These are phyloP conservation scores for Stenchaetothrips biformis DNA, from an alignment of 2,888 invertebrate species.

Conservation along the genomic window DNA sequence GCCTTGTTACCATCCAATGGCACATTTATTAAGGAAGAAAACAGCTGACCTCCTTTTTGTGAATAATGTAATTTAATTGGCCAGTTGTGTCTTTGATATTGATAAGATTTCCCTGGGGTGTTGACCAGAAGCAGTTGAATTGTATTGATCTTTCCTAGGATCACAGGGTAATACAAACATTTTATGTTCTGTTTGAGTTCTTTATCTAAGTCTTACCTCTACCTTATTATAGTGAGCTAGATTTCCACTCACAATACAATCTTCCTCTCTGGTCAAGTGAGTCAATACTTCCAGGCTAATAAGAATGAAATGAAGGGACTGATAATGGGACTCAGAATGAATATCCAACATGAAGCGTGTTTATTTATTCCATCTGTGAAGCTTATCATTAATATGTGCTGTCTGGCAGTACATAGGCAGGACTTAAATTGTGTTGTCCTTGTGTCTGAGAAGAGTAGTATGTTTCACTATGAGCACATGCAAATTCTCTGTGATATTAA, in stretches of 20 bases:
- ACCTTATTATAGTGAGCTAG: not conserved
- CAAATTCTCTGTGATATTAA: constrained; percentile 23
- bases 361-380: not conserved
- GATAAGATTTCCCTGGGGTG: not conserved
- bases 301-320: not conserved
- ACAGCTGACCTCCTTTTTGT: too few species aligned
- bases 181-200: not conserved
- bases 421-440: not conserved
- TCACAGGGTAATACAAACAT: not conserved
- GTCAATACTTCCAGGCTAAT: not conserved
- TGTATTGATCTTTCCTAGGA: not conserved
- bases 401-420: not conserved
- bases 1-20: too few species aligned
- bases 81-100: too few species aligned
- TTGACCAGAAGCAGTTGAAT: not conserved
- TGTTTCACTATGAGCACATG: not conserved
- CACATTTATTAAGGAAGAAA: too few species aligned
- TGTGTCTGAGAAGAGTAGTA: not conserved
- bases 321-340: not conserved
- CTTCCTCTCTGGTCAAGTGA: not conserved
- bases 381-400: not conserved
- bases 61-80: too few species aligned
- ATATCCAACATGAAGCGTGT: not conserved
- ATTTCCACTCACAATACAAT: not conserved
- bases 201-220: not conserved